Evolutionary conservation across 2,113 vertebrate genomes (phyloP), one percentile per base, ranked within the genome.

Genomic region (Boleophthalmus pectinirostris): DNA sequence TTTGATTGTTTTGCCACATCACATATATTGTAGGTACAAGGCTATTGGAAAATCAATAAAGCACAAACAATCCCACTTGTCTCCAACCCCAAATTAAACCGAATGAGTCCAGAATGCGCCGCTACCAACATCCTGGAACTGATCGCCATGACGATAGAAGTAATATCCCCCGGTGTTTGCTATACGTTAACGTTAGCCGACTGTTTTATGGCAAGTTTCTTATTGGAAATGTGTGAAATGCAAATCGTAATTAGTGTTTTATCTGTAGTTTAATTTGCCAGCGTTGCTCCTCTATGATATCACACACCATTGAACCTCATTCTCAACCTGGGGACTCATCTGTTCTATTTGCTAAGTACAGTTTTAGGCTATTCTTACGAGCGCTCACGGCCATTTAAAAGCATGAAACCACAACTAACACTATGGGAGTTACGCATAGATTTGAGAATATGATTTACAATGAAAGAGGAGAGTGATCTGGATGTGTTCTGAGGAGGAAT

Each of bases 201-300:
- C 70, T 58, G 56, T 12, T 66, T 10, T 5, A 47, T 58, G 71
- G 69, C 53, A 69, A 11, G 72, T 72, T 74, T 67, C 24, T 56
- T 6, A 2, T 6, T 15, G 64, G 25, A 33, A 74, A 66, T 65
- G 73, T 73, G n/a, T 65, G 76, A 81, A 74, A 68, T 69, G 46
- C 80, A 73, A 88, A 74, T 66, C 45, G 79, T 78, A 82, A 86
- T 85, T 84, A 80, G 78, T 75, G 77, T 84, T 82, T 84, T 82
- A 85, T 86, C 78, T 12, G 60, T 35, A 66, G 43, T n/a, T 45
- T 67, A 63, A 24, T 54, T 82, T 20, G 38, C 75, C 70, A 2
- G 58, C 35, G 82, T 13, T 6, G 24, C 35, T 81, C 77, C 84
- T 79, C 56, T 79, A 61, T 73, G 57, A 65, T 83, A 85, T 90